Conservation (phyloP, 2,888 invertebrate genomes). For the Dilophus febrilis region DNA sequence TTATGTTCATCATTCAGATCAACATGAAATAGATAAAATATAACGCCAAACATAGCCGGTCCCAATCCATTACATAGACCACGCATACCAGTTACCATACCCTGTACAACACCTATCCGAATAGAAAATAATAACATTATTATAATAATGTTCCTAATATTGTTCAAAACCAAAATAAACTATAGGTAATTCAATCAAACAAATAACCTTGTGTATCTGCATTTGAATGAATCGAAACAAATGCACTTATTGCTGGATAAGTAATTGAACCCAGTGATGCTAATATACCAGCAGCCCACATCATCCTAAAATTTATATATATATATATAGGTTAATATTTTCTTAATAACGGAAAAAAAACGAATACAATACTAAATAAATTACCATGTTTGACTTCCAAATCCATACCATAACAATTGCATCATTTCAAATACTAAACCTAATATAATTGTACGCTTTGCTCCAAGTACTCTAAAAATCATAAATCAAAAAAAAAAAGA, state of each 20-base stretch:
- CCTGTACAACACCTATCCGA: constrained; percentile 77
- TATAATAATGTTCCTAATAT: background rate
- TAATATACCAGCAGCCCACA: constrained; percentile 97
- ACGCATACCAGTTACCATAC: constrained; percentile 97
- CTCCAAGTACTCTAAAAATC: constrained; percentile 53
- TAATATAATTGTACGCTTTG: constrained; percentile 93
- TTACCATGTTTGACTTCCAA: constrained; percentile 86
- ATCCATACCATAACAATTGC: constrained; percentile 94
- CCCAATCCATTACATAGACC: constrained; percentile 96
- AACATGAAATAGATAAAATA: constrained; percentile 97
- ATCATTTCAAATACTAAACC: constrained; percentile 92
- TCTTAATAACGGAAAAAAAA: too few relatives aligned
- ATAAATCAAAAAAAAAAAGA: background rate
- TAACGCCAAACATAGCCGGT: constrained; percentile 95
- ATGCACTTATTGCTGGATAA: constrained; percentile 97
- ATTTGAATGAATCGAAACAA: constrained; percentile 92
- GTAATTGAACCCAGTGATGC: constrained; percentile 93
- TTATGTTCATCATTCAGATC: constrained; percentile 70
- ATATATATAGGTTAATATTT: too few relatives aligned
- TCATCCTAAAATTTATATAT: constrained; percentile 50
- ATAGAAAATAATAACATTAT: constrained; percentile 4
- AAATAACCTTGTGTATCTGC: constrained; percentile 81
- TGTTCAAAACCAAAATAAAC: background rate
- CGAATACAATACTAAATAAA: background rate
- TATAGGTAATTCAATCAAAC: background rate